These are phyloP conservation scores for Helicoverpa zea DNA, from an alignment of 1,140 invertebrate genomes.

Conservation along the genomic window DNA sequence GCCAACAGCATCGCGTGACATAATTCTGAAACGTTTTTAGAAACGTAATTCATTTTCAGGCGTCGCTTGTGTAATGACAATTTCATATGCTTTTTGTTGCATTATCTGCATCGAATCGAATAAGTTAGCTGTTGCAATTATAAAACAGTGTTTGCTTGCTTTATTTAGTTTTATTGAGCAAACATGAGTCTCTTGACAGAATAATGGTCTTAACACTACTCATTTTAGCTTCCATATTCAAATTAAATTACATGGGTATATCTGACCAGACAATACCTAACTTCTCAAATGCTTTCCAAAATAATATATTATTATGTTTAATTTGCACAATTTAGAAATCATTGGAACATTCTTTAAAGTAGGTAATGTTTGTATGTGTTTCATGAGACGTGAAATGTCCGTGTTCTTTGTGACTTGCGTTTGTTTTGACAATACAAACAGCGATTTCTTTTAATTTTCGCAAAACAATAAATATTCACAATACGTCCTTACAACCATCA, in stretches of 20 bases:
- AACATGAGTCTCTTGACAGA: too few relatives aligned
- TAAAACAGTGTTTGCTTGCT: too few relatives aligned
- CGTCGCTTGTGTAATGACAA: slow-evolving; percentile 13
- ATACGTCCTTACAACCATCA: too few relatives aligned
- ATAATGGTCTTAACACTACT: too few relatives aligned
- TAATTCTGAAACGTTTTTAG: neutral
- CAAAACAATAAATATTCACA: too few relatives aligned
- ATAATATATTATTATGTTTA: neutral
- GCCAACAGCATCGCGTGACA: slow-evolving; percentile 13
- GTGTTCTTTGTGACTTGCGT: slow-evolving; percentile 2
- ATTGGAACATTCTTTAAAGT: neutral
- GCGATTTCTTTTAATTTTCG: neutral
- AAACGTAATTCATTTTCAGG: slow-evolving; percentile 7
- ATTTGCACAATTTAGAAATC: slow-evolving; percentile 3
- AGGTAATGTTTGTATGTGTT: neutral
- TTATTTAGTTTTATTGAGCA: too few relatives aligned
- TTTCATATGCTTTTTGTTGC: slow-evolving; percentile 17
- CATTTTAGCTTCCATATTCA: too few relatives aligned
- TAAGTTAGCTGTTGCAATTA: too few relatives aligned
- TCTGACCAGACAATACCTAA: too few relatives aligned
- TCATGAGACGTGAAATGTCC: neutral
- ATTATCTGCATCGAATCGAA: neutral
- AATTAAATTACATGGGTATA: too few relatives aligned
- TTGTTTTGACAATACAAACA: slow-evolving; percentile 21
- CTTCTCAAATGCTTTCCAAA: too few relatives aligned